phyloP scores from a whole-genome alignment of 2,797 vertebrate genomes.

The Diceros bicornis region DNA sequence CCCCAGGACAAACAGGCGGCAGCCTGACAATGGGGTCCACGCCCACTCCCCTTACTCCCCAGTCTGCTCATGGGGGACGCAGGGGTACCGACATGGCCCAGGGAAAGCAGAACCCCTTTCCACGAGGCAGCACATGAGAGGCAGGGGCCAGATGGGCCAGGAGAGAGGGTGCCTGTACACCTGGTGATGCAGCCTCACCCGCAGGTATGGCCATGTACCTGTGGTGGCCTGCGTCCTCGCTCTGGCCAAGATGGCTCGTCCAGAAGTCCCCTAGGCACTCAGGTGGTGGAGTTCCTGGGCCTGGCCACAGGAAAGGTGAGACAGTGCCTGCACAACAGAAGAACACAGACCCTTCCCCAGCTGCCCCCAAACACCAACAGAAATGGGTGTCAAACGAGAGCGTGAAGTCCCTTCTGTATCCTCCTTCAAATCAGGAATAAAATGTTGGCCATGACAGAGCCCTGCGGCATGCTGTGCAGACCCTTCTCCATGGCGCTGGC shows the following conservation, averaged over 20 bases:
- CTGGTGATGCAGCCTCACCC: not conserved
- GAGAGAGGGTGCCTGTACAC: not conserved
- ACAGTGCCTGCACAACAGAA: not conserved
- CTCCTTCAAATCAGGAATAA: not conserved
- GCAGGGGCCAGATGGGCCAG: fast-evolving
- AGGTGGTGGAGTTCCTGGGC: not conserved
- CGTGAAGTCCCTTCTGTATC: not conserved
- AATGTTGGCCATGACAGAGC: not conserved
- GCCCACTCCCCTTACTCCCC: not conserved
- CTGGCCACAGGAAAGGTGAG: not conserved
- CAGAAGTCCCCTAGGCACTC: not conserved
- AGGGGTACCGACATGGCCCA: not conserved
- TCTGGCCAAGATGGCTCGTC: not conserved
- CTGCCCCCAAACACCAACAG: no score
- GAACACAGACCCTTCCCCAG: not conserved
- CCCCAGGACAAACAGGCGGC: not conserved
- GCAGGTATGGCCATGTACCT: fast-evolving
- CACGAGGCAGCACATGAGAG: fast-evolving
- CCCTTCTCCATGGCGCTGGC: fast-evolving
- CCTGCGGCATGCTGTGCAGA: fast-evolving
- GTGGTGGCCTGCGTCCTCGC: not conserved
- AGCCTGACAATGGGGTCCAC: not conserved
- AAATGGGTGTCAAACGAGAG: not conserved
- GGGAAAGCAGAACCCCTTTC: not conserved
- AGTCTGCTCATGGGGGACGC: not conserved